Percentiles rank a stretch among this genome's conserved stretches.
phyloP scores from a whole-genome alignment of 2,888 invertebrate genomes.

The Glaucopsyche alexis region DNA sequence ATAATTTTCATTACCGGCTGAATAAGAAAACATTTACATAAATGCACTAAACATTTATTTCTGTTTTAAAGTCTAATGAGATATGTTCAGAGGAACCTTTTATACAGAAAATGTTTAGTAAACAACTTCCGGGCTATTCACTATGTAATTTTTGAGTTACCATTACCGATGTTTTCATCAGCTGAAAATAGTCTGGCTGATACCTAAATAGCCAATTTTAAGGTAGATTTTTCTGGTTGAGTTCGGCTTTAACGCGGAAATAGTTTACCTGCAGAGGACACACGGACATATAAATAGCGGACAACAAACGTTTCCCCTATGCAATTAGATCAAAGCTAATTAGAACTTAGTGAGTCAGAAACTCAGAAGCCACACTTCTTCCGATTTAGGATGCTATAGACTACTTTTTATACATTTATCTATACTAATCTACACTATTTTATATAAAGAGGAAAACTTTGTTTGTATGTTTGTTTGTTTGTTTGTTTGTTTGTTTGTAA shows the following conservation, averaged over 20 bases:
- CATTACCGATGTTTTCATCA: neutral
- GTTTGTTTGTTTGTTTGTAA: no score
- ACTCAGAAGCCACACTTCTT: no score
- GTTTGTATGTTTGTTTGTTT: no score
- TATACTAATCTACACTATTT: no score
- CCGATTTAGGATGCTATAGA: no score
- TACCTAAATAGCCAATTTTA: neutral
- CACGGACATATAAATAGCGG: no score
- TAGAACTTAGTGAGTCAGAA: no score
- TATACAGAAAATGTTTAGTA: neutral
- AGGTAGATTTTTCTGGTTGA: neutral
- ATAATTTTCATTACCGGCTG: neutral
- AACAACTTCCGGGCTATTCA: neutral
- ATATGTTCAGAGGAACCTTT: neutral
- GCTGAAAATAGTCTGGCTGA: constrained; percentile 9
- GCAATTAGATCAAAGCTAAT: no score
- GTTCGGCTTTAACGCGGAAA: neutral
- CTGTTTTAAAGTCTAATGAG: neutral
- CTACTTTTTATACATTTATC: no score
- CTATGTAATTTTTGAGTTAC: neutral
- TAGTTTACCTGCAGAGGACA: neutral
- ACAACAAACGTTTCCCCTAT: no score
- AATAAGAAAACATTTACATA: neutral
- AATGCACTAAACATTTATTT: constrained; percentile 3
- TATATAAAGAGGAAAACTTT: no score